Evolutionary conservation across 1,140 invertebrate species (phyloP).

Genomic region (Ceratina japonica): DNA sequence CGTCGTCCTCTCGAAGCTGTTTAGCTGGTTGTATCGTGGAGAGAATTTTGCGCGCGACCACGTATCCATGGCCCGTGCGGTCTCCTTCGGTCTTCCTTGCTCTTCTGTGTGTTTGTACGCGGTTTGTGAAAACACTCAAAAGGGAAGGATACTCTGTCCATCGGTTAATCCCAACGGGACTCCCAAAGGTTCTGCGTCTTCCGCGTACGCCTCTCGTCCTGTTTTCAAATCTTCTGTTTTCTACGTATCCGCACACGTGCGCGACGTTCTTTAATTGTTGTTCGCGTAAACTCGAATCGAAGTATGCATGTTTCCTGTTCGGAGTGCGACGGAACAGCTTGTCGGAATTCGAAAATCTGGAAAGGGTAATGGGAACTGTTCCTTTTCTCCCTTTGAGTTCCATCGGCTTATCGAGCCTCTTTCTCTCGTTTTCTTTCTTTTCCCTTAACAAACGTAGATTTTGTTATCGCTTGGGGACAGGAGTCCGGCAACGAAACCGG

Average conservation of each 20-base stretch:
- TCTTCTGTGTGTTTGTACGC: not conserved
- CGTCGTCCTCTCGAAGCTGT: conserved; percentile 1
- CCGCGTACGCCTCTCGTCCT: not conserved
- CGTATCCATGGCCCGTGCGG: too few species aligned
- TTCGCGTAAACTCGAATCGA: too few species aligned
- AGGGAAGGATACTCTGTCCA: not conserved
- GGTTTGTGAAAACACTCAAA: not conserved
- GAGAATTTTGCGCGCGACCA: not conserved
- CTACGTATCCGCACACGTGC: too few species aligned
- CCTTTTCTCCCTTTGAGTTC: not conserved
- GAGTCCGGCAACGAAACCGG: conserved; percentile 74
- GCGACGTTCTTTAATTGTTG: too few species aligned
- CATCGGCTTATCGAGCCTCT: not conserved
- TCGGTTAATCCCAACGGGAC: conserved; percentile 34
- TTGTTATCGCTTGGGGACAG: conserved; percentile 71
- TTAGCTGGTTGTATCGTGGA: not conserved
- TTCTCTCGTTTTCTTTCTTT: conserved; percentile 22
- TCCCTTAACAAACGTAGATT: conserved; percentile 70
- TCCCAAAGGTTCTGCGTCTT: not conserved
- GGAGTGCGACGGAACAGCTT: not conserved
- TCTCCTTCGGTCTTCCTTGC: not conserved
- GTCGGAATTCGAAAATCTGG: not conserved
- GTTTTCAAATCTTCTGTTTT: too few species aligned
- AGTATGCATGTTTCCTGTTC: too few species aligned
- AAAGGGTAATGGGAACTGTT: not conserved